Evolutionary conservation across 2,113 vertebrate species (phyloP), one percentile per base, ranked within the genome.

Genomic region (Ammodytes marinus): DNA sequence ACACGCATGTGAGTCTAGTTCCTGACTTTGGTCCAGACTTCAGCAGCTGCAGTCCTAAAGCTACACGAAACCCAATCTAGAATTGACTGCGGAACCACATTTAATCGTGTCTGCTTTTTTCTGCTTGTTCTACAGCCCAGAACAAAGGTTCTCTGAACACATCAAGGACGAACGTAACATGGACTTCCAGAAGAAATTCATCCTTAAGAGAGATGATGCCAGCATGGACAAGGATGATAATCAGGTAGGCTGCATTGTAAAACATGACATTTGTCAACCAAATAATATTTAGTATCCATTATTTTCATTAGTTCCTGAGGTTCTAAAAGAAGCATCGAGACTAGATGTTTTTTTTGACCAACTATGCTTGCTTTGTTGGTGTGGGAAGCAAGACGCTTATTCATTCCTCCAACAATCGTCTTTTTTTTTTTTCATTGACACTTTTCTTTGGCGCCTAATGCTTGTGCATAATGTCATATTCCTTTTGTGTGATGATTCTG

Each of bases 161-260:
- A 99, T 99, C 90, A 99, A 99, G 82, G 98, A 99, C 74, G 98
- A 99, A 92, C 96, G 98, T 89, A 99, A 94, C 55, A 92, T 97
- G 53, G 98, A 99, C 74, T 99, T 99, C 92, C 98, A 98, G 0
- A 99, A 99, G 94, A 97, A 97, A 89, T 99, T 99, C 78, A 99
- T 99, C 88, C 95, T 99, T 0, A 99, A 99, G 88, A 95, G 98
- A 88, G 97, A 99, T 53, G 98, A 99, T 79, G 94, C 97, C 93
- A 99, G 98, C 94, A 98, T 98, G 96, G 98, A 99, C 79, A 96
- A 99, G 86, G 98, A 99, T 83, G 98, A 99, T 88, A 99, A 99
- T 93, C 98, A 99, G 97, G 98, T 99, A 45, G 15, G 49, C 46
- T 0, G 35, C 27, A 55, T 42, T 57, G 7, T 9, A 40, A 15